Percentiles rank a stretch among this genome's conserved stretches.
Evolutionary conservation across 2,113 vertebrate species (phyloP).

Genomic region (Tyto alba): DNA sequence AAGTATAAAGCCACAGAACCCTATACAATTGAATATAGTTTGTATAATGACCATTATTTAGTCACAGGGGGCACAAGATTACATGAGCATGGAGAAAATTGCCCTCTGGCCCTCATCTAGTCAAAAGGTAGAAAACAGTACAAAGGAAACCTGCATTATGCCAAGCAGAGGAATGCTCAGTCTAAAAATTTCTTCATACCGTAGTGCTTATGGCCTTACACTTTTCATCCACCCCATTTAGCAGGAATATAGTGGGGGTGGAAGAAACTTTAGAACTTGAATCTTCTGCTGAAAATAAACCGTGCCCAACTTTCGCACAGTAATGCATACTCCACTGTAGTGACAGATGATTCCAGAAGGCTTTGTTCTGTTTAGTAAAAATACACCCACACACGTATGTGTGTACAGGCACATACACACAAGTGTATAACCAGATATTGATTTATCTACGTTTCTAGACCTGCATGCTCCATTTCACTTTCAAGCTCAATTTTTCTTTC

Average conservation of each 20-base stretch:
- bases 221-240: constrained; percentile 57
- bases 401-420: background rate
- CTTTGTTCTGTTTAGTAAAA: background rate
- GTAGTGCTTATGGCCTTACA: constrained; percentile 53
- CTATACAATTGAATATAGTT: constrained; percentile 66
- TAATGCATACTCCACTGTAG: background rate
- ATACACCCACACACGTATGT: background rate
- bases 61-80: constrained; percentile 76
- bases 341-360: background rate
- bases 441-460: background rate
- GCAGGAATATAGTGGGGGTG: constrained; percentile 2
- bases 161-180: constrained; percentile 68
- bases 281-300: constrained; percentile 35
- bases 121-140: constrained; percentile 70
- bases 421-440: rapidly evolving
- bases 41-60: constrained; percentile 82
- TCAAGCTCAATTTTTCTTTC: background rate
- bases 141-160: constrained; percentile 72
- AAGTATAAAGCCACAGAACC: constrained; percentile 63
- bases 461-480: background rate
- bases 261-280: background rate
- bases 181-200: constrained; percentile 62
- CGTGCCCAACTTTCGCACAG: background rate
- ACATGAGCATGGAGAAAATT: constrained; percentile 77
- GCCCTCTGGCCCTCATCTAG: constrained; percentile 75